Base-by-base conservation (phyloP, 1,140 invertebrate species). In the Thalassaphorura encarpata region DNA sequence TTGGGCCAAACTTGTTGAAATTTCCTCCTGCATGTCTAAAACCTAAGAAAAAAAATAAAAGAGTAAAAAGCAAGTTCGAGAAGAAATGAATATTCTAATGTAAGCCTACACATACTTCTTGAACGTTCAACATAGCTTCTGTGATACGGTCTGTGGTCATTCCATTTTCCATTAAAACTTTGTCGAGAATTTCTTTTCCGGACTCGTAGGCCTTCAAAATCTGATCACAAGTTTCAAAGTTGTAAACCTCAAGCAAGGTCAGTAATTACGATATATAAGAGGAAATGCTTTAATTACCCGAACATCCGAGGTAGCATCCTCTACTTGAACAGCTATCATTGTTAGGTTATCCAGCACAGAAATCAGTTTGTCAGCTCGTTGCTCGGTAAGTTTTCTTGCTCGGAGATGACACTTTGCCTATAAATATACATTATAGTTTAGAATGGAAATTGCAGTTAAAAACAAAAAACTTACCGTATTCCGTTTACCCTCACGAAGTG, bases 341-440 rank as follows among this genome's bases (percentile, higher is more conserved):
- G 52, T 52, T 27, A 62, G 39, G 28, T 55, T 62, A 50, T 58
- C 56, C 23, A 62, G 43, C n/a, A 62, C 27, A 23, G n/a, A 11
- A 33, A 18, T 45, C 27, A 58, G 26, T 24, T 58, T 58, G 5
- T 41, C 42, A 19, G 27, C 15, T 51, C 56, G 43, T 26, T 54
- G 50, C 26, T 62, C 60, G 1, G 50, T 13, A 3, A 52, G 11
- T 27, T 62, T 62, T 39, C 58, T 58, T 11, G 21, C 28, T 29
- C 52, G 31, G 18, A 62, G 50, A 26, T 62, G 51, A 47, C 54
- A 39, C 24, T 62, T 62, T n/a, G 60, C 60, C 56, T 58, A 36
- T 5, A 56, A 56, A 41, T 43, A 18, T 19, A 3, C 6, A 41
- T 24, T 19, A 42, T 43, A n/a, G 21, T 29, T 6, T 28, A 31